Conservation (phyloP, 30 jellyfish, hydroid and myxozoan genomes). For the Hydractinia symbiolongicarpus region DNA sequence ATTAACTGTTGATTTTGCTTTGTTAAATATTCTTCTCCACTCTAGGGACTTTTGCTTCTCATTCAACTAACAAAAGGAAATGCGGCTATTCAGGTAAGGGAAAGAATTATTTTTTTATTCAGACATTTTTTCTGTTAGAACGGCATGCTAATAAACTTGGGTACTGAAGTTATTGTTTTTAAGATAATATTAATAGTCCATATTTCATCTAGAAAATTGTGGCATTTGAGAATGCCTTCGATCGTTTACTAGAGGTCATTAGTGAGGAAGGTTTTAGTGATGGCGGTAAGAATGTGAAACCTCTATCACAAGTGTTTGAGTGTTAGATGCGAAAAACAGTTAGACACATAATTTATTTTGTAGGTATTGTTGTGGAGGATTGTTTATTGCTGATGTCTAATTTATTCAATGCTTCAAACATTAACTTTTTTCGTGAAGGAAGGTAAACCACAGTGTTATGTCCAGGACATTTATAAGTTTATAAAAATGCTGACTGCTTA, state of each 20-base stretch:
- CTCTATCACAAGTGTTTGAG: neutral
- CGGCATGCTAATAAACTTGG: neutral
- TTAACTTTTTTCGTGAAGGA: slow-evolving; percentile 83
- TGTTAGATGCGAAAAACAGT: neutral
- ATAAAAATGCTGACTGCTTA: neutral
- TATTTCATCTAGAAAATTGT: slow-evolving; percentile 63
- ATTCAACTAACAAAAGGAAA: slow-evolving; percentile 75
- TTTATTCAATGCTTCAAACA: slow-evolving; percentile 68
- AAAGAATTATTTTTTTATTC: too few relatives aligned
- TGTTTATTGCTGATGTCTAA: slow-evolving; percentile 63
- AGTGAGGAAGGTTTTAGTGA: slow-evolving; percentile 83
- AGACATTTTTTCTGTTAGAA: neutral
- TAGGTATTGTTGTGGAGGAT: slow-evolving; percentile 80
- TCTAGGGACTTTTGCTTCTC: slow-evolving; percentile 71
- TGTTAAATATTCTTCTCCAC: neutral
- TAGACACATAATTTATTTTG: neutral
- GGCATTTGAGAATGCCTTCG: slow-evolving; percentile 94
- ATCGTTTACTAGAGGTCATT: slow-evolving; percentile 66
- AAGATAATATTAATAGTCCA: neutral
- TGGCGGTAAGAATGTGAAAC: slow-evolving; percentile 46
- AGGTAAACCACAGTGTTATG: slow-evolving; percentile 36
- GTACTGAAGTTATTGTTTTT: neutral
- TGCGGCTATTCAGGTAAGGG: slow-evolving; percentile 92
- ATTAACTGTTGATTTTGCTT: neutral
- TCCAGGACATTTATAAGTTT: neutral